These are phyloP conservation scores for Drosophila fungiperda DNA, from an alignment of 2,888 invertebrate genomes.

Conservation along the genomic window DNA sequence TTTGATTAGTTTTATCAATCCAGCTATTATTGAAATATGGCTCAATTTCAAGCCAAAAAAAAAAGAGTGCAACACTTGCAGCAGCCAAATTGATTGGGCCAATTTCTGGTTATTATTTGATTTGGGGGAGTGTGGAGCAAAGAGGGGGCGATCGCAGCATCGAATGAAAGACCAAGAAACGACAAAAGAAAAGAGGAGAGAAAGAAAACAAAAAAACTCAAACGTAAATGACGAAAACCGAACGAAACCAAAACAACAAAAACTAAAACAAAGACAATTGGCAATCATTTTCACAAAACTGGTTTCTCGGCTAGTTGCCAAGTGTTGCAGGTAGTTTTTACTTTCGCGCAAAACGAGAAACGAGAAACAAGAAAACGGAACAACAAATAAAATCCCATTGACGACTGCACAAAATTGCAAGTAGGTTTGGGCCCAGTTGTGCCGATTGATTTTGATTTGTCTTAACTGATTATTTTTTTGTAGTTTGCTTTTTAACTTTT, in stretches of 20 bases:
- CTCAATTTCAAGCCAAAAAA: background rate
- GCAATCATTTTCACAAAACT: constrained; percentile 77
- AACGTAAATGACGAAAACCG: constrained; percentile 39
- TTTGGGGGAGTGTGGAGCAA: background rate
- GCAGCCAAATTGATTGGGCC: constrained; percentile 31
- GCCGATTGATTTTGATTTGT: constrained; percentile 31
- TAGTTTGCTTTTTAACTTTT: constrained; percentile 54
- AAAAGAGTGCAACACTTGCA: constrained; percentile 40
- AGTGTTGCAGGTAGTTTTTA: constrained; percentile 77
- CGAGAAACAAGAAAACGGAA: constrained; percentile 40
- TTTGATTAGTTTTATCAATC: background rate
- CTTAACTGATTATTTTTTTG: constrained; percentile 60
- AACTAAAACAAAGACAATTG: constrained; percentile 57
- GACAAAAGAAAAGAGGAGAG: constrained; percentile 2
- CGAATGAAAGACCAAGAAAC: constrained; percentile 18
- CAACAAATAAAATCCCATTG: constrained; percentile 22
- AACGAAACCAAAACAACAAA: constrained; percentile 57
- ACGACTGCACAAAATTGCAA: constrained; percentile 52
- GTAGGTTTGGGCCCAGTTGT: constrained; percentile 46
- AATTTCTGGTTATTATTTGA: constrained; percentile 45
- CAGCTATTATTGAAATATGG: background rate
- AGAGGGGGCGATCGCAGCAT: background rate
- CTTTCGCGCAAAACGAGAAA: constrained; percentile 73
- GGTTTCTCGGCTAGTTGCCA: constrained; percentile 61
- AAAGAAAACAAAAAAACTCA: background rate